Base-by-base conservation (phyloP, 2,888 invertebrate genomes). In the Luperina testacea region DNA sequence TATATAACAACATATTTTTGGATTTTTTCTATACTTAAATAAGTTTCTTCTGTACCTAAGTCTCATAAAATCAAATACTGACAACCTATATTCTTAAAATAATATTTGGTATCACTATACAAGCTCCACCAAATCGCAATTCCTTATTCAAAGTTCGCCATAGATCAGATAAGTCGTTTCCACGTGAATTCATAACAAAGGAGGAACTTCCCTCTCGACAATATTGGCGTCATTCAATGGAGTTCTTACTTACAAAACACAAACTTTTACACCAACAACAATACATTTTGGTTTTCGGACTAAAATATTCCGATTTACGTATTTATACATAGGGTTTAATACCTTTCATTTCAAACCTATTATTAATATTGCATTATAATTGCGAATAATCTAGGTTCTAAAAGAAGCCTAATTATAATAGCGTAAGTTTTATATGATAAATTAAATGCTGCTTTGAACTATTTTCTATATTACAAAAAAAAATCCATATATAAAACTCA, bases 111-210 rank as follows among this genome's bases (percentile, higher is more conserved):
- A 38, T n/a, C 57, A 32, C 20, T 74, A 72, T 32, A 5, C 20
- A 57, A 57, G 42, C 71, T 74, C 32, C 38, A 38, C 13, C 6
- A 38, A n/a, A n/a, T 38, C n/a, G n/a, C 70, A 71, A 67, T 72
- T 85, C 85, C 72, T 72, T 75, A 81, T 69, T 75, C 72, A 75
- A 73, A 75, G 65, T 75, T 67, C n/a, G 63, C 69, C 69, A 73
- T 73, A 72, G 75, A 81, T 81, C 72, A 57, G 51, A 59, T 53
- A 69, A 75, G 75, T 70, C 75, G 64, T 48, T 82, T 83, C 69
- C 86, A 75, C 82, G 75, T 83, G 86, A 85, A 42, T 63, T 57
- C 86, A 42, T 76, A 61, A 83, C 86, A 83, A 85, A 81, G 72
- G 61, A 57, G 61, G 38, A 85, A 83, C 75, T 83, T 83, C 51